Evolutionary conservation across 2,113 vertebrate genomes (phyloP).

Genomic region (Sander lucioperca): DNA sequence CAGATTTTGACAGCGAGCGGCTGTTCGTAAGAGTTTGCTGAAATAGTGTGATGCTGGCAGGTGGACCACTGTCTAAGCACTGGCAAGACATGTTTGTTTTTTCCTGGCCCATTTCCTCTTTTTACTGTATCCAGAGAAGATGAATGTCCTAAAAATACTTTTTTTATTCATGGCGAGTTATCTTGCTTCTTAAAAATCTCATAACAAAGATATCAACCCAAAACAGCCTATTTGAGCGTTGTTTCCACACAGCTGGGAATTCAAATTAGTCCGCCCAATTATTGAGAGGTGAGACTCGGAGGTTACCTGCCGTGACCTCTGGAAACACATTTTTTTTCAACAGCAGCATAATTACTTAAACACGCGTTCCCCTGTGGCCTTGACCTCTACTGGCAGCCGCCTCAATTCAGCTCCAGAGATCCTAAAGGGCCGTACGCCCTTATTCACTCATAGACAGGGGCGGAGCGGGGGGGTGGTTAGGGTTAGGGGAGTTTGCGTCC

Average conservation of each 20-base stretch:
- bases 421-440: constrained; percentile 10
- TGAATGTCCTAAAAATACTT: not conserved
- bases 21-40: constrained; percentile 21
- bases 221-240: not conserved
- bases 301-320: constrained; percentile 43
- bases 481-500: too few species aligned
- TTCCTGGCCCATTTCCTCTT: constrained; percentile 11
- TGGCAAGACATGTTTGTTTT: constrained; percentile 10
- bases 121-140: constrained; percentile 25
- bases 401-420: constrained; percentile 38
- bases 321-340: constrained; percentile 38
- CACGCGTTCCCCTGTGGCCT: constrained; percentile 41
- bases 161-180: constrained; percentile 14
- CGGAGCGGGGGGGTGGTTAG: too few species aligned
- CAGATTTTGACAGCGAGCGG: constrained; percentile 29
- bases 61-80: constrained; percentile 37
- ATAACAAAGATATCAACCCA: constrained; percentile 21
- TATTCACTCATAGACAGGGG: constrained; percentile 16
- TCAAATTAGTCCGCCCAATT: not conserved
- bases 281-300: not conserved
- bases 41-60: constrained; percentile 33
- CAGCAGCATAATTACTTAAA: constrained; percentile 59
- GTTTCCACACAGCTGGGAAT: constrained; percentile 33
- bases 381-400: constrained; percentile 49
- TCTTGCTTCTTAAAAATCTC: constrained; percentile 4